Base-by-base conservation (phyloP, 2,888 invertebrate genomes). In the Drosophila meridionalis region DNA sequence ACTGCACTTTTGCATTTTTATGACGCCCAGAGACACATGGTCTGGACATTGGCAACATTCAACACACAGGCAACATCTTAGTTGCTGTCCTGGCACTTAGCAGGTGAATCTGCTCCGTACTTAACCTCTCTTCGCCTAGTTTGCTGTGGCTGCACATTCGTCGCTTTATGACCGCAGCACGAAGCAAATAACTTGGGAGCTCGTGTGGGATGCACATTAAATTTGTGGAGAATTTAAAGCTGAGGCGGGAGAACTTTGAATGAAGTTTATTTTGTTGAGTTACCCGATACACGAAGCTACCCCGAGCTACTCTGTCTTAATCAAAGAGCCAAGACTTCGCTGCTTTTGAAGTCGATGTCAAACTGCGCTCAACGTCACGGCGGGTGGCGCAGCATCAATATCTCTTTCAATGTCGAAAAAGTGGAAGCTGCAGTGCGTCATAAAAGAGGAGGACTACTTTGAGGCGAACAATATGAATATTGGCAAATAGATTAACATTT, bases 1-100 rank as follows among this genome's bases (percentile, higher is more conserved):
- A 53, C 82, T 85, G 83, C 86, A 83, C 72, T 80, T 78, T 85
- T 70, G 47, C 50, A 76, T 64, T 70, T 80, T 77, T 69, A 77
- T 69, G 69, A 69, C 52, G 76, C 65, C 56, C 65, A 20, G 50
- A 69, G 73, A 69, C 76, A 61, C 59, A 57, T 52, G 61, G 56
- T 48, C 64, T 60, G 67, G 67, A 73, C 61, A 70, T 69, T 69
- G 70, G 47, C 62, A 70, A 68, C 68, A 56, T 62, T 69, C 30
- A 40, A 26, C 9, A 9, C 45, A 55, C 64, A 52, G 66, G 61
- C 68, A 59, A 34, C 50, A 34, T 52, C 50, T 52, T 52, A 52
- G 50, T 34, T 34, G 32, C 30, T 45, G 47, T 57, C 62, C 32
- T 7, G 26, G 14, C 38, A 14, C 20, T 36, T 7, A n/a, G 42